Evolutionary conservation across 2,797 vertebrate genomes (phyloP), one percentile per base, ranked within the genome.

Genomic region (Notolabrus celidotus): DNA sequence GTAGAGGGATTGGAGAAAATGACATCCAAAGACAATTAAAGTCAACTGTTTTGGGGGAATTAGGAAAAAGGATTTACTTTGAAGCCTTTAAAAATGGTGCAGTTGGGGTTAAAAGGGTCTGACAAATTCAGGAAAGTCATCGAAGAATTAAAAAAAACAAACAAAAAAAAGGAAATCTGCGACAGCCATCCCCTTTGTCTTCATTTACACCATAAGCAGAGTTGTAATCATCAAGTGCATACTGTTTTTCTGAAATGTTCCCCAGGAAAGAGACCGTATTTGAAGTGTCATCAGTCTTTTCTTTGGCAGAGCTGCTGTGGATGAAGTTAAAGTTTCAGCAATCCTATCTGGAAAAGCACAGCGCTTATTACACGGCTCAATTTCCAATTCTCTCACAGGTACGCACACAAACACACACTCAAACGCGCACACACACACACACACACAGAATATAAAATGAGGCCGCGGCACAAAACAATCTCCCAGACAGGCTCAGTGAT

Each of bases 301-400:
- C 86, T 93, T 93, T 92, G 91, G 89, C 86, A 74, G 82, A 88
- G 85, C 67, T 73, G 83, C 76, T 86, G 81, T 58, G 51, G 69
- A 86, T 84, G 79, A 83, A 91, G 84, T 85, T 83, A 70, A 86
- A 84, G 78, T 89, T 89, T 84, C 80, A 82, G 86, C 84, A 83
- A 86, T 84, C 65, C 86, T 89, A 85, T 86, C 88, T 89, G 82
- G 83, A 73, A 90, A 87, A 85, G 85, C 82, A 84, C 79, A 83
- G 85, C 54, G 51, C 90, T 90, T 89, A 90, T 91, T 89, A 90
- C 86, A 86, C 79, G 74, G 86, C 88, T 91, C 86, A 88, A 88
- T 92, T 89, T 92, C 88, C 90, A 90, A 90, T 91, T 91, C 88
- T 88, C 88, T 90, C 86, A 87, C 89, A 90, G 88, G 85, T 86